These are phyloP conservation scores for Grus americana DNA, from an alignment of 2,113 vertebrate genomes.

Conservation along the genomic window DNA sequence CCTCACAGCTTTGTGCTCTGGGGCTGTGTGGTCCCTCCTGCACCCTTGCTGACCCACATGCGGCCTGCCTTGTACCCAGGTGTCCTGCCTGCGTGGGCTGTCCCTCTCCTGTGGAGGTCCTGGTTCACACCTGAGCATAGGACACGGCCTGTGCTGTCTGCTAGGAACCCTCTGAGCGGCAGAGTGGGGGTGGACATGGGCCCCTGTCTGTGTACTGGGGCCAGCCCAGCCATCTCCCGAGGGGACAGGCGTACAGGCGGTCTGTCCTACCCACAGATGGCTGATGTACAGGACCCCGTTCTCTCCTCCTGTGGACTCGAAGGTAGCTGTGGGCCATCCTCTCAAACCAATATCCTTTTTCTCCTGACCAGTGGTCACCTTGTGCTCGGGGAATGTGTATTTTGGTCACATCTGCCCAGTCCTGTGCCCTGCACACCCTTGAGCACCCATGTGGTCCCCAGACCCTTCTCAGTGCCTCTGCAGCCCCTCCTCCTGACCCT, in stretches of 20 bases:
- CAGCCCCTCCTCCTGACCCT: neutral
- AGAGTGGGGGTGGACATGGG: fast-evolving
- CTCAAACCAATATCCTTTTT: fast-evolving
- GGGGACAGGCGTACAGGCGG: fast-evolving
- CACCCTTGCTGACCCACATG: fast-evolving
- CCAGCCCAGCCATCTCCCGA: too few species aligned
- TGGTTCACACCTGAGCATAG: neutral
- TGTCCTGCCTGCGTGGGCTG: neutral
- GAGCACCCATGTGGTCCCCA: fast-evolving
- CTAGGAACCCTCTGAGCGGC: neutral
- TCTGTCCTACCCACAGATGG: fast-evolving
- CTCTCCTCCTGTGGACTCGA: fast-evolving
- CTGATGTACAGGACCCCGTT: fast-evolving
- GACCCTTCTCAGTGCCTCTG: too few species aligned
- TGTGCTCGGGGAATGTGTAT: fast-evolving
- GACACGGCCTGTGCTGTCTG: neutral
- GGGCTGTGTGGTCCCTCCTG: neutral
- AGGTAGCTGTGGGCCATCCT: neutral
- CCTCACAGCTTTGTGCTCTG: neutral
- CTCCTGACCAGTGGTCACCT: fast-evolving
- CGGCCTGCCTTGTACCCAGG: neutral
- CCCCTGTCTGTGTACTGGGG: fast-evolving
- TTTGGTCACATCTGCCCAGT: fast-evolving
- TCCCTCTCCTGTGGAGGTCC: neutral
- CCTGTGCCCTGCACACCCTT: fast-evolving